Base-by-base conservation (phyloP, 2,113 vertebrate species). In the Rhinichthys klamathensis region DNA sequence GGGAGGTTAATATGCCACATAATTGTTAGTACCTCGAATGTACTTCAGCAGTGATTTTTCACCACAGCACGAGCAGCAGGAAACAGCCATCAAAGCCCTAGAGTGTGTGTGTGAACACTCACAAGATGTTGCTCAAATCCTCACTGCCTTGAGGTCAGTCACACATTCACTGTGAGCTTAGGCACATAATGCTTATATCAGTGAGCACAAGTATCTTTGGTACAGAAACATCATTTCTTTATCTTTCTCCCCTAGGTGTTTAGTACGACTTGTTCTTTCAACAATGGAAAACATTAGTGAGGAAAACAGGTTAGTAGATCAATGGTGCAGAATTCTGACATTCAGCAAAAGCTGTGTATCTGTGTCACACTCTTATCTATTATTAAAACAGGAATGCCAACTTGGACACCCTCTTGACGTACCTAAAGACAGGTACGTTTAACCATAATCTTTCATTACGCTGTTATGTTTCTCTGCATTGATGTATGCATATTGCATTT, bases 111-210 rank as follows among this genome's bases (percentile, higher is more conserved):
- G 94, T 94, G 90, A 96, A 84, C 92, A 90, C 91, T 95, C 94
- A 44, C 90, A 93, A 88, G 95, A 97, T 74, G 91, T 86, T 51
- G 85, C 49, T 86, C 93, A 95, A 86, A 92, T 95, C 25, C 92
- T 98, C 88, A 91, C 85, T 88, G 95, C 95, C 88, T 93, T 98
- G 89, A 97, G 96, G 98, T 98, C 87, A 70, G 93, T 91, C 75
- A 73, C 21, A 81, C 72, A 15, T 54, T 35, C 18, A 49, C 46
- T 86, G 4, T 60, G n/a, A 67, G 32, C 2, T 32, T 6, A n/a
- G 49, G 63, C 18, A 30, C 38, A 61, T 73, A 49, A 32, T 54
- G 15, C 27, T 81, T 60, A 46, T 5, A 41, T 63, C 51, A 61
- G 12, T 41, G 56, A 65, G 84, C 54, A 72, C 21, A 32, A 18